A percentile compares a stretch with the other conserved stretches of the same genome.
These are phyloP conservation scores for Watsonalla cultraria DNA, from an alignment of 2,888 invertebrate genomes.

Conservation along the genomic window DNA sequence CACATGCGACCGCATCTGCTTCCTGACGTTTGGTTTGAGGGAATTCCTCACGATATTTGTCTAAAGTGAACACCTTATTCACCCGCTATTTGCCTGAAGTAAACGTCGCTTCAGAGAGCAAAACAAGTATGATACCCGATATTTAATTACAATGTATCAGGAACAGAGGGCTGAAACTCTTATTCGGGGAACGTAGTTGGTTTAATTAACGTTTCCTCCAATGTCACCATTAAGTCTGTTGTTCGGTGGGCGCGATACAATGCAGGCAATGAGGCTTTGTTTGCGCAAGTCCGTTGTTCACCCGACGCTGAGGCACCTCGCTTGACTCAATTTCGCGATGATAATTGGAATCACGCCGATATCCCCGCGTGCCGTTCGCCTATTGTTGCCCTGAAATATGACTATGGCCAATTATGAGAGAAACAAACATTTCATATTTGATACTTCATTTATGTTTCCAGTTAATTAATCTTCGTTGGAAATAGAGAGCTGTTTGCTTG, in stretches of 20 bases:
- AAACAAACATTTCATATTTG: conserved; percentile 30
- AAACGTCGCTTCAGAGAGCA: neutral
- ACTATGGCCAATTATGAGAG: conserved; percentile 55
- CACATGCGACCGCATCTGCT: neutral
- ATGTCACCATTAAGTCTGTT: conserved; percentile 68
- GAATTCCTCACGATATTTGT: no score
- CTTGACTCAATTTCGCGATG: conserved; percentile 56
- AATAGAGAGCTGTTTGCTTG: neutral
- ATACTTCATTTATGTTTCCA: neutral
- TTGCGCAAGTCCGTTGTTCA: conserved; percentile 39
- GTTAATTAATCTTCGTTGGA: neutral
- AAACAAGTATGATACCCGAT: conserved; percentile 23
- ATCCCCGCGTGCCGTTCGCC: conserved; percentile 45
- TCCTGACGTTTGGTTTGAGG: neutral
- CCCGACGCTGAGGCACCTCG: conserved; percentile 30
- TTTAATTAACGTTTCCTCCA: conserved; percentile 72
- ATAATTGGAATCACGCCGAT: conserved; percentile 65
- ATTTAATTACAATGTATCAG: conserved; percentile 32
- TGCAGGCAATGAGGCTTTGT: conserved; percentile 54
- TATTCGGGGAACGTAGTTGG: conserved; percentile 53
- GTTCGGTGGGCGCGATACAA: conserved; percentile 50
- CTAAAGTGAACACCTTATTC: no score
- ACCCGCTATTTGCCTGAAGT: no score
- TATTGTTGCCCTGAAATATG: conserved; percentile 64
- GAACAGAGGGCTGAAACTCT: conserved; percentile 42